A percentile compares a stretch with the other conserved stretches of the same genome.
Evolutionary conservation across 2,113 vertebrate species (phyloP).

Genomic region (Oncorhynchus masou): DNA sequence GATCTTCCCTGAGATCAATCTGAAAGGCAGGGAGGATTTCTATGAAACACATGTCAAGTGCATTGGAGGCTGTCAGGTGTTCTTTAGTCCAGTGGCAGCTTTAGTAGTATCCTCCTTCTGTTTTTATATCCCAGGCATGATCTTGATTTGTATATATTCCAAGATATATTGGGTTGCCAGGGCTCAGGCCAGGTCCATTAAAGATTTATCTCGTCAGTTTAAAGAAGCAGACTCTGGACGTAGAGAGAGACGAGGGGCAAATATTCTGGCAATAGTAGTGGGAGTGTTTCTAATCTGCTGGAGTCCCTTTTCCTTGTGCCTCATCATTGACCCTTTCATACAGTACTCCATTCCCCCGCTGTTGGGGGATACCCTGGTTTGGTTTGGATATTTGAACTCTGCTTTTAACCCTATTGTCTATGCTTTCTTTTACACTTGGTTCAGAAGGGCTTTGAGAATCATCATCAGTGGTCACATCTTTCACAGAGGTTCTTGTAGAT

Average conservation of each 20-base stretch:
- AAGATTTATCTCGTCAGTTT: too few relatives aligned
- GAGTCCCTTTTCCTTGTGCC: neutral
- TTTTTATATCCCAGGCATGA: too few relatives aligned
- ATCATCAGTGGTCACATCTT: conserved; percentile 76
- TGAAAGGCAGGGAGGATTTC: too few relatives aligned
- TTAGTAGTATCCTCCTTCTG: too few relatives aligned
- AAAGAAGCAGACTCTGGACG: too few relatives aligned
- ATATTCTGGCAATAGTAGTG: neutral
- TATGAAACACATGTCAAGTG: too few relatives aligned
- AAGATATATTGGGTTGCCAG: too few relatives aligned
- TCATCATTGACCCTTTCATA: neutral
- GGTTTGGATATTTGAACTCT: conserved; percentile 82
- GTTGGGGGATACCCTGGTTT: conserved; percentile 12
- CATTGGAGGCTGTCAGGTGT: too few relatives aligned
- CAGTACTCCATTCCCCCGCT: neutral
- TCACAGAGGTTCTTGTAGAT: conserved; percentile 57
- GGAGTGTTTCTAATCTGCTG: neutral
- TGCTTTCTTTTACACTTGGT: conserved; percentile 79
- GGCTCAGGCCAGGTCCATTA: too few relatives aligned
- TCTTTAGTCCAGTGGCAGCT: too few relatives aligned
- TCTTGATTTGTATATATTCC: too few relatives aligned
- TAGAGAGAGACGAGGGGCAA: neutral
- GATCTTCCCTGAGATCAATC: too few relatives aligned
- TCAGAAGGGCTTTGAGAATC: conserved; percentile 76
- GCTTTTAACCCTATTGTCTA: conserved; percentile 79